Evolutionary conservation across 2,888 invertebrate species (phyloP).

Genomic region (Cybosia mesomella): DNA sequence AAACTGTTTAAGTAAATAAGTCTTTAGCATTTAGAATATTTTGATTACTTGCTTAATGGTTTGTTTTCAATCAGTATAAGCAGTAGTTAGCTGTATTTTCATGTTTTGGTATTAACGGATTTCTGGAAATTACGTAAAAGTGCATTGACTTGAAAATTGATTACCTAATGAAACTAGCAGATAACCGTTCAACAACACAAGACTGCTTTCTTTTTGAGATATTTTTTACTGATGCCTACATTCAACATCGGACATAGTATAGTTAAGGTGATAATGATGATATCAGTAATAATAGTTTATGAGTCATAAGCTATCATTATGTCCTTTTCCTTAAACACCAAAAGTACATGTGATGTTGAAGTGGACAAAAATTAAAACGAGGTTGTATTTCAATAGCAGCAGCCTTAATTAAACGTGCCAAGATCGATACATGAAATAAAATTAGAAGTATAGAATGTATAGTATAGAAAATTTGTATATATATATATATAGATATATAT

Average conservation of each 20-base stretch:
- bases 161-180: neutral
- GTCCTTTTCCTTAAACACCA: neutral
- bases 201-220: neutral
- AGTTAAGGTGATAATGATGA: neutral
- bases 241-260: neutral
- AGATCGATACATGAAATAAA: conserved; percentile 11
- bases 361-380: neutral
- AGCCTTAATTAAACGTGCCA: neutral
- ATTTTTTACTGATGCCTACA: neutral
- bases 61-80: neutral
- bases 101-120: too few species aligned
- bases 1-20: neutral
- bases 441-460: conserved; percentile 11
- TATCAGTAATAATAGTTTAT: neutral
- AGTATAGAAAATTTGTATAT: too few species aligned
- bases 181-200: neutral
- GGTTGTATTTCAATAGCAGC: conserved; percentile 1
- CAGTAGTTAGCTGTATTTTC: too few species aligned
- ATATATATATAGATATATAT: too few species aligned
- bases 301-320: neutral
- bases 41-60: neutral
- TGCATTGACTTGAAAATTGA: too few species aligned
- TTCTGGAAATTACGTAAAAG: too few species aligned
- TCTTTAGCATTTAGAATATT: too few species aligned
- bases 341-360: neutral